Conservation (phyloP, 1,140 invertebrate genomes). For the Drosophila dunni region DNA sequence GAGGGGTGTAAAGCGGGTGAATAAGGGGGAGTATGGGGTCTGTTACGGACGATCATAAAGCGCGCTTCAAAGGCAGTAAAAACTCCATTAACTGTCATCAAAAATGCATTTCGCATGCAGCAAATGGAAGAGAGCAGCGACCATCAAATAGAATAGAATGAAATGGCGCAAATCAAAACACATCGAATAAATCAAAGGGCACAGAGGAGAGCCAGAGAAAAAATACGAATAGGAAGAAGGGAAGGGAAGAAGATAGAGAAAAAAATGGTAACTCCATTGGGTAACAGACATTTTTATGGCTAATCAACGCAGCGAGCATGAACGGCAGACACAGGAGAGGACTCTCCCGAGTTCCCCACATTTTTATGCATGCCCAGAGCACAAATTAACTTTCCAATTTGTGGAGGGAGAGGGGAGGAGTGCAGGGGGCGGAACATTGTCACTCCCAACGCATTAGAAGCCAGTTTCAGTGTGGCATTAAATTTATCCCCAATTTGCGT, state of each 20-base stretch:
- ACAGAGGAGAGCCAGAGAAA: background rate
- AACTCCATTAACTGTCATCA: slow-evolving; percentile 82
- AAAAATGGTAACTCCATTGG: slow-evolving; percentile 15
- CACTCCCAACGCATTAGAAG: slow-evolving; percentile 64
- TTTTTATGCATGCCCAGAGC: slow-evolving; percentile 67
- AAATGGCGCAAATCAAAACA: slow-evolving; percentile 79
- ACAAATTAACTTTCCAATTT: slow-evolving; percentile 78
- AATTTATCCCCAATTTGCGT: slow-evolving; percentile 84
- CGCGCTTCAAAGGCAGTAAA: slow-evolving; percentile 70
- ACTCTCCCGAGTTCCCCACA: slow-evolving; percentile 27
- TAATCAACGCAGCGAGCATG: slow-evolving; percentile 58
- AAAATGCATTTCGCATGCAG: slow-evolving; percentile 80
- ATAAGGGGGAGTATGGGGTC: background rate
- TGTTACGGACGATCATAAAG: slow-evolving; percentile 35
- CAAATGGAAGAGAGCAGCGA: slow-evolving; percentile 42
- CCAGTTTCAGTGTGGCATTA: slow-evolving; percentile 37
- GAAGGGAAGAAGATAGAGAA: slow-evolving; percentile 6
- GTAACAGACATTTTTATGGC: slow-evolving; percentile 67
- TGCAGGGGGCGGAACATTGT: slow-evolving; percentile 30
- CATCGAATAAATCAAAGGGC: slow-evolving; percentile 78
- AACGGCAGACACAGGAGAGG: slow-evolving; percentile 22
- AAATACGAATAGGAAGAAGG: background rate
- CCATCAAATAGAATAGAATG: slow-evolving; percentile 79
- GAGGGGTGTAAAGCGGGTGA: background rate
- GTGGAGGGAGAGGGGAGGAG: background rate